phyloP scores from a whole-genome alignment of 2,797 vertebrate genomes.

The Okamejei kenojei region DNA sequence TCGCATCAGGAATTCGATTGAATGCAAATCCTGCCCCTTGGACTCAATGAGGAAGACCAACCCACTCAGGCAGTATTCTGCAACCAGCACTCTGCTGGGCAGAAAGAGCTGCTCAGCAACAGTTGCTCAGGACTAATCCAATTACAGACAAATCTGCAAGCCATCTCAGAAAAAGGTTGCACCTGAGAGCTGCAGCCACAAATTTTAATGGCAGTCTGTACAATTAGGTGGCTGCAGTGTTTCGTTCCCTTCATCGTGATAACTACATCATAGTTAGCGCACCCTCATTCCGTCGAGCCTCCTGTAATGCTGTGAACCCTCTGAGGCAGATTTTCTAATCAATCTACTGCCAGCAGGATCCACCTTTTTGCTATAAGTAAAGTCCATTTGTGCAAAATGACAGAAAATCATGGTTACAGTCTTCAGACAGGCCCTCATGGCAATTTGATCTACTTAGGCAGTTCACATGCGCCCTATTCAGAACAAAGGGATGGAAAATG shows the following conservation, averaged over 20 bases:
- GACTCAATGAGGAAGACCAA: no score
- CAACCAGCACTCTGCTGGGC: no score
- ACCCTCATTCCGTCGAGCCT: background rate
- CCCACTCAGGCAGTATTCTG: no score
- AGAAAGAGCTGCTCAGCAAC: no score
- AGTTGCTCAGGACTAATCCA: no score
- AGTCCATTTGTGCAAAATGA: background rate
- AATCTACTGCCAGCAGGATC: background rate
- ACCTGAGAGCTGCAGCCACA: background rate
- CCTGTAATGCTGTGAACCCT: background rate
- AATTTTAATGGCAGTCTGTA: background rate
- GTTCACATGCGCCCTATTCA: background rate
- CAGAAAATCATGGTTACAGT: background rate
- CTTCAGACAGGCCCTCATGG: background rate
- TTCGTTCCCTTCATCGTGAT: background rate
- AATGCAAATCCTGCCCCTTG: no score
- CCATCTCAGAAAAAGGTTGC: no score
- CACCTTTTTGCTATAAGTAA: background rate
- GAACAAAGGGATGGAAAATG: background rate
- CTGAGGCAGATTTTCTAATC: background rate
- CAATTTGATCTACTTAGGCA: background rate
- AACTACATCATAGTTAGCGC: background rate
- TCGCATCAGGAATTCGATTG: no score
- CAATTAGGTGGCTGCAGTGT: background rate
- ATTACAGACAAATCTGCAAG: no score